These are phyloP conservation scores for Motacilla alba DNA, from an alignment of 2,113 vertebrate genomes.

Conservation along the genomic window DNA sequence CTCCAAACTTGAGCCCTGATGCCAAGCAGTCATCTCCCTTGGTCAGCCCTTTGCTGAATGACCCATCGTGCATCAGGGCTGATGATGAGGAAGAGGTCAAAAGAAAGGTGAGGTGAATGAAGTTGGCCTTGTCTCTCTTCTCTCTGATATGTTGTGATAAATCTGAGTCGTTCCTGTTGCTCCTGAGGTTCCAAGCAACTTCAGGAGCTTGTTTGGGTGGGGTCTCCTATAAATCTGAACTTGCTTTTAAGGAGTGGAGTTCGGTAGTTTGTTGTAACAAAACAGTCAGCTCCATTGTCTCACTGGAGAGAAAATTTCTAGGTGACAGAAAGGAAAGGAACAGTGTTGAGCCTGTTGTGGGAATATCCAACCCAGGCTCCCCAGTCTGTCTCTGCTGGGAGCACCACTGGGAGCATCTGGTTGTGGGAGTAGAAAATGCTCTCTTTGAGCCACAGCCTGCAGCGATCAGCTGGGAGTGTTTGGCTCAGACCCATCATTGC, in stretches of 20 bases:
- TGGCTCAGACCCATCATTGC: background rate
- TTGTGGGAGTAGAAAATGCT: background rate
- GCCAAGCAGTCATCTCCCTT: conserved; percentile 88
- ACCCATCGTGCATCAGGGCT: conserved; percentile 82
- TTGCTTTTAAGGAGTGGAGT: background rate
- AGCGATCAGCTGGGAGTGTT: background rate
- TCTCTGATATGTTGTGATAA: background rate
- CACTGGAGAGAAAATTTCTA: background rate
- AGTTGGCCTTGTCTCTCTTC: background rate
- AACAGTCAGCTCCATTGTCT: background rate
- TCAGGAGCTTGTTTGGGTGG: background rate
- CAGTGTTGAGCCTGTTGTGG: background rate
- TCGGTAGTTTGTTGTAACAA: background rate
- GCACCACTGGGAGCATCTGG: background rate
- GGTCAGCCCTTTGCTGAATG: conserved; percentile 91
- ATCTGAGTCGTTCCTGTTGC: background rate
- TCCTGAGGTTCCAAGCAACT: background rate
- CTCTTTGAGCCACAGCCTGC: background rate
- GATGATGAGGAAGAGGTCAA: conserved; percentile 94
- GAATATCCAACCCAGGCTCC: background rate
- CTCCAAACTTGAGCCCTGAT: conserved; percentile 85
- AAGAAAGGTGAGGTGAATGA: conserved; percentile 80
- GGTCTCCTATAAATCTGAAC: background rate
- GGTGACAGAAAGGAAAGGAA: background rate
- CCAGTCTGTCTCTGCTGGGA: background rate